These are phyloP conservation scores for Lepetodrilus schrolli DNA, from an alignment of 2,888 invertebrate genomes.

Conservation along the genomic window DNA sequence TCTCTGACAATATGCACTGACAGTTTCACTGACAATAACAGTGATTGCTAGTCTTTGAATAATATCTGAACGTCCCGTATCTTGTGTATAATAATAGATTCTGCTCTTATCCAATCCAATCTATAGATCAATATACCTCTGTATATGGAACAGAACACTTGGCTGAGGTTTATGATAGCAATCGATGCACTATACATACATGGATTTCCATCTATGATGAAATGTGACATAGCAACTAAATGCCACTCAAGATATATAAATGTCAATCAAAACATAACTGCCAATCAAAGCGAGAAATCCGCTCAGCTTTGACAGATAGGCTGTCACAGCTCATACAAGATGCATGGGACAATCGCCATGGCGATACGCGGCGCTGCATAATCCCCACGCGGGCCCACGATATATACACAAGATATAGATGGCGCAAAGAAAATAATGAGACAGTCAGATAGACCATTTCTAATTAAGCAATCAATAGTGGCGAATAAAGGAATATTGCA, in stretches of 20 bases:
- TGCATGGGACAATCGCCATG: not conserved
- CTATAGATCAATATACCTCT: too few species aligned
- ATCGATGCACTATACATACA: not conserved
- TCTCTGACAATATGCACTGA: too few species aligned
- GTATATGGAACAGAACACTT: too few species aligned
- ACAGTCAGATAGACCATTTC: not conserved
- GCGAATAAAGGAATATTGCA: not conserved
- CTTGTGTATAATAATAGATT: too few species aligned
- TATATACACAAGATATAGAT: slow-evolving; percentile 11
- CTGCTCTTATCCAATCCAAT: too few species aligned
- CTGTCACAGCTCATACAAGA: not conserved
- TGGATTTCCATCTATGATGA: not conserved
- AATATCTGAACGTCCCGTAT: too few species aligned
- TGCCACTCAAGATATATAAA: slow-evolving; percentile 12
- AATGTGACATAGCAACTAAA: not conserved
- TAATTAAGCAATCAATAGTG: slow-evolving; percentile 13
- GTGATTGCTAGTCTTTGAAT: too few species aligned
- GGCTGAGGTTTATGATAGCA: too few species aligned
- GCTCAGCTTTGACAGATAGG: not conserved
- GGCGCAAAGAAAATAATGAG: not conserved
- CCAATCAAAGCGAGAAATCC: not conserved
- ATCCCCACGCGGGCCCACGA: not conserved
- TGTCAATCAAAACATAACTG: slow-evolving; percentile 1
- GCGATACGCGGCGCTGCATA: not conserved
- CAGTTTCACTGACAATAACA: too few species aligned